Base-by-base conservation (phyloP, 2,797 vertebrate genomes). In the Siniperca obscura region DNA sequence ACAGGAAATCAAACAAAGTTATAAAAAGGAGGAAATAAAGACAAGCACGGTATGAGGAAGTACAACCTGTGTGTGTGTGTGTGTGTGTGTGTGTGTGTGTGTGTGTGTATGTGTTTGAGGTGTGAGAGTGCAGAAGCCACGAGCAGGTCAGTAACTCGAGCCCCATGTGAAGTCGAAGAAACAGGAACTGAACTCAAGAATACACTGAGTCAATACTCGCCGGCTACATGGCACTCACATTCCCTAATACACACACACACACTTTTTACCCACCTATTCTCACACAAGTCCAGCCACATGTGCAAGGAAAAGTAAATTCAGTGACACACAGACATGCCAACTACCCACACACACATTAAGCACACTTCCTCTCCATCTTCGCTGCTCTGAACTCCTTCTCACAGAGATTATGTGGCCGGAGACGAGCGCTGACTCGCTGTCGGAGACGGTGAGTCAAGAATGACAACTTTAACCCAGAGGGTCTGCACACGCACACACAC, bases 161-260 rank as follows among this genome's bases (percentile, higher is more conserved):
- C 92, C 62, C 75, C 93, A 94, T 94, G 93, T 93, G 93, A 94
- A 94, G 89, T 7, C 74, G 76, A 78, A 78, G 84, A 78, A 11
- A 75, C 87, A 86, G 91, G 88, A 92, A 87, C 90, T 74, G 85
- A 86, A 78, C 87, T 82, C 61, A 57, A 65, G 85, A 91, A 83
- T 62, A 87, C 75, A 81, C 83, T 9, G 88, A 93, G 87, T 91
- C 88, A 91, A 86, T 85, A 53, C 85, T 25, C 38, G 25, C 13
- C 40, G 38, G 74, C 62, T 69, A 87, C 90, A 88, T 79, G 74
- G 36, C 70, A 55, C 86, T 84, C 76, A 62, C 76, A 86, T 90
- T 92, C 85, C 83, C 66, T 1, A 22, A 52, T 25, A 81, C 80
- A 76, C 69, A 72, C 77, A 80, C 70, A 80, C 65, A 69, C 70